These are phyloP conservation scores for Regulus satrapa DNA, from an alignment of 2,113 vertebrate species.

Conservation along the genomic window DNA sequence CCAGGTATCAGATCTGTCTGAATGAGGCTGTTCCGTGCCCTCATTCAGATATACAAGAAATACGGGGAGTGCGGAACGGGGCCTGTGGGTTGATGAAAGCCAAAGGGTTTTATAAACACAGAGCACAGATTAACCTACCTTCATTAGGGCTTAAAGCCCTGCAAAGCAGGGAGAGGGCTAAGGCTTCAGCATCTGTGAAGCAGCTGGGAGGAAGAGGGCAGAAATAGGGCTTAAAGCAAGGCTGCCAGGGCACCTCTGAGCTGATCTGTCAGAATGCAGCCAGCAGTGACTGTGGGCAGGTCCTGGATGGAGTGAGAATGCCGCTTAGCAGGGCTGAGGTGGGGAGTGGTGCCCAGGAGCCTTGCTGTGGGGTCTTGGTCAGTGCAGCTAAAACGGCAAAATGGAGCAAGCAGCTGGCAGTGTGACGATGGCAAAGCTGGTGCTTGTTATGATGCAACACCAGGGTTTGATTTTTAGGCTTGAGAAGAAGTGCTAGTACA, in stretches of 20 bases:
- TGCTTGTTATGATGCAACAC: neutral
- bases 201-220: neutral
- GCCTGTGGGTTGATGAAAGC: neutral
- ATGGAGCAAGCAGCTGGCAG: neutral
- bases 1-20: neutral
- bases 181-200: neutral
- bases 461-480: neutral
- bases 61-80: neutral
- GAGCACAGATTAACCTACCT: neutral
- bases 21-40: neutral
- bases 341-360: neutral
- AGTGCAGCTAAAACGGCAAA: neutral
- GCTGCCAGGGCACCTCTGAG: neutral
- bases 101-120: neutral
- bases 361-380: neutral
- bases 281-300: fast-evolving
- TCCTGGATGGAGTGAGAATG: neutral
- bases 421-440: neutral
- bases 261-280: neutral
- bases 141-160: neutral
- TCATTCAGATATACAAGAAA: neutral
- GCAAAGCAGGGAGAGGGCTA: neutral
- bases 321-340: neutral
- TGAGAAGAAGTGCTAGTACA: neutral
- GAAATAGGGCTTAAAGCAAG: neutral